Percentiles rank a stretch among this genome's conserved stretches.
Conservation (phyloP, 2,888 invertebrate genomes). For the Criorhina ranunculi region DNA sequence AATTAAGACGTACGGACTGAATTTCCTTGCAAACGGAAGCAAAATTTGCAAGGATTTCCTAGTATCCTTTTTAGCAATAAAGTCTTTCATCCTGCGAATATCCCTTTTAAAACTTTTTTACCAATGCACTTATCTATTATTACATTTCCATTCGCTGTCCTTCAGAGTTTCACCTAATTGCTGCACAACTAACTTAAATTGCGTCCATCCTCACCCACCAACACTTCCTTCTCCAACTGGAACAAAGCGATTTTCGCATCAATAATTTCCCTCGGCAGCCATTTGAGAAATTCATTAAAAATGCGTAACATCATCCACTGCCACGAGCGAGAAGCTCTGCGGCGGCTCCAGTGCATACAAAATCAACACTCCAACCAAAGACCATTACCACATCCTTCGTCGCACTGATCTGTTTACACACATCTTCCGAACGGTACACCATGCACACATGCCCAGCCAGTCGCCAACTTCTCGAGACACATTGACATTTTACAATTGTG, state of each 20-base stretch:
- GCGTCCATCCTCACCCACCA: neutral
- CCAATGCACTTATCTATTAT: too few relatives aligned
- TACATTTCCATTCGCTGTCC: too few relatives aligned
- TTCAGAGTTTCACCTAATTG: too few relatives aligned
- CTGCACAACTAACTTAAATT: too few relatives aligned
- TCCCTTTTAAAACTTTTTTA: neutral
- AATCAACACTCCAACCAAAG: constrained; percentile 17
- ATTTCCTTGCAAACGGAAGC: too few relatives aligned
- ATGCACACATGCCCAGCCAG: neutral
- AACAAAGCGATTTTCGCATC: neutral
- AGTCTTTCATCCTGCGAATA: neutral
- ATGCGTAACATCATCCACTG: neutral
- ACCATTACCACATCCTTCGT: neutral
- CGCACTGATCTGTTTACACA: constrained; percentile 20
- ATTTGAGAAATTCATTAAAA: neutral
- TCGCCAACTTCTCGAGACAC: constrained; percentile 3
- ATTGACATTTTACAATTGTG: constrained; percentile 65
- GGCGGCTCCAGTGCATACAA: neutral
- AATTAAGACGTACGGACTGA: too few relatives aligned
- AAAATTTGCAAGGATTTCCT: too few relatives aligned
- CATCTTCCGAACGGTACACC: neutral
- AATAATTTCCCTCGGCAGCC: neutral
- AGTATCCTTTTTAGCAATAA: neutral
- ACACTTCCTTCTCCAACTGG: neutral
- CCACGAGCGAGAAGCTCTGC: neutral